Evolutionary conservation across 2,888 invertebrate species (phyloP).

Genomic region (Drosophila gaucha): DNA sequence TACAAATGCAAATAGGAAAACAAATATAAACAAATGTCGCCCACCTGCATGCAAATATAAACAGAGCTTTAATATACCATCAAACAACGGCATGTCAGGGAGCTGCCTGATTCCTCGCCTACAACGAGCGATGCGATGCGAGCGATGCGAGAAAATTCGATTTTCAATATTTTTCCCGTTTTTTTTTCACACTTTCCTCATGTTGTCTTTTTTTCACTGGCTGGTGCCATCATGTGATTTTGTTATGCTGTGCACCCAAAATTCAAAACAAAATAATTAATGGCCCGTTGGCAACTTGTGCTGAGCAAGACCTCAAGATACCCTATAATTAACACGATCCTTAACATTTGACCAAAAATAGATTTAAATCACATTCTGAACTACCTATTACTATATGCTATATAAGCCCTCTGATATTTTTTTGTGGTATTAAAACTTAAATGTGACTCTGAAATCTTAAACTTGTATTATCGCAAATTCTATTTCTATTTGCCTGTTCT

Average conservation of each 20-base stretch:
- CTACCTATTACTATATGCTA: no score
- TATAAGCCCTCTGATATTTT: no score
- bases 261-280: slow-evolving; percentile 34
- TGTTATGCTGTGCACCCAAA: slow-evolving; percentile 31
- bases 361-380: no score
- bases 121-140: slow-evolving; percentile 16
- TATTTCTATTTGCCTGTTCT: background rate
- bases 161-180: slow-evolving; percentile 69
- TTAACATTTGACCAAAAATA: no score
- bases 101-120: slow-evolving; percentile 13
- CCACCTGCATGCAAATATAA: slow-evolving; percentile 71
- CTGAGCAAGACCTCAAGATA: slow-evolving; percentile 3
- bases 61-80: slow-evolving; percentile 72
- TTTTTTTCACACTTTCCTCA: slow-evolving; percentile 62
- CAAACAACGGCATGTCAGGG: slow-evolving; percentile 70
- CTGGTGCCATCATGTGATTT: slow-evolving; percentile 64
- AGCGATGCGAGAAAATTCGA: slow-evolving; percentile 64
- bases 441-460: no score
- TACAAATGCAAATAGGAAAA: slow-evolving; percentile 52
- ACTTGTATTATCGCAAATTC: no score
- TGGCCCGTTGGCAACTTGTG: background rate
- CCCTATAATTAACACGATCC: slow-evolving; percentile 1
- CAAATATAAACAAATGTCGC: slow-evolving; percentile 69
- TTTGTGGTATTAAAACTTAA: no score
- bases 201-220: slow-evolving; percentile 18